Percentiles rank a stretch among this genome's conserved stretches.
Evolutionary conservation across 2,888 invertebrate species (phyloP).

Genomic region (Drosophila lacicola): DNA sequence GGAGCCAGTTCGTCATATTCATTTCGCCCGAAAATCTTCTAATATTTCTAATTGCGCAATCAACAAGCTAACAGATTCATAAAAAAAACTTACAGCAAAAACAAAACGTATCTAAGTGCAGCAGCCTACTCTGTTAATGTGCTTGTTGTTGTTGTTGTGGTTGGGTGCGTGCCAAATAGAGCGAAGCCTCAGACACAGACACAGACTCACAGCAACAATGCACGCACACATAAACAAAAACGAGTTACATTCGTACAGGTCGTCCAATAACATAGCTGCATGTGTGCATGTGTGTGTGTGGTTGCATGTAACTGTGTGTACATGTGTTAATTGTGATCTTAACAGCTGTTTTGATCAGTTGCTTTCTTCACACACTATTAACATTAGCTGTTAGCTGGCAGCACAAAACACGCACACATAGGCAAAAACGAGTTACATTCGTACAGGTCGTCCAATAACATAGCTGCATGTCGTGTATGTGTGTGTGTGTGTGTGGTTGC

Average conservation of each 20-base stretch:
- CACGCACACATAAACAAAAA: neutral
- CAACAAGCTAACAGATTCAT: neutral
- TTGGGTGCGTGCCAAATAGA: no score
- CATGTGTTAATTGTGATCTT: neutral
- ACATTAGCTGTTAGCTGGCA: no score
- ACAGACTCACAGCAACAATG: no score
- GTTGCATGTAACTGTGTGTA: neutral
- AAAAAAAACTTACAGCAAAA: no score
- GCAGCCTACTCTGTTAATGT: no score
- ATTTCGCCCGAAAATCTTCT: conserved; percentile 1
- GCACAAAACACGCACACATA: neutral
- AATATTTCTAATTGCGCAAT: conserved; percentile 16
- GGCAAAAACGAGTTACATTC: conserved; percentile 9
- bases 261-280: conserved; percentile 5
- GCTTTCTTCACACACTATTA: neutral
- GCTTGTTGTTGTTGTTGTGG: no score
- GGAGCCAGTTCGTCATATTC: neutral
- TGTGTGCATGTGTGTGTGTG: neutral
- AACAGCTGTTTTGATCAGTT: no score
- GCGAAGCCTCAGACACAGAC: no score
- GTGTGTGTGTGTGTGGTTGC: neutral
- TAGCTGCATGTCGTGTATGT: neutral
- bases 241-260: conserved; percentile 15
- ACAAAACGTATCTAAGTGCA: no score
- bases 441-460: conserved; percentile 10